Evolutionary conservation across 2,797 vertebrate genomes (phyloP), one percentile per base, ranked within the genome.

Genomic region (Sebastes taczanowskii): DNA sequence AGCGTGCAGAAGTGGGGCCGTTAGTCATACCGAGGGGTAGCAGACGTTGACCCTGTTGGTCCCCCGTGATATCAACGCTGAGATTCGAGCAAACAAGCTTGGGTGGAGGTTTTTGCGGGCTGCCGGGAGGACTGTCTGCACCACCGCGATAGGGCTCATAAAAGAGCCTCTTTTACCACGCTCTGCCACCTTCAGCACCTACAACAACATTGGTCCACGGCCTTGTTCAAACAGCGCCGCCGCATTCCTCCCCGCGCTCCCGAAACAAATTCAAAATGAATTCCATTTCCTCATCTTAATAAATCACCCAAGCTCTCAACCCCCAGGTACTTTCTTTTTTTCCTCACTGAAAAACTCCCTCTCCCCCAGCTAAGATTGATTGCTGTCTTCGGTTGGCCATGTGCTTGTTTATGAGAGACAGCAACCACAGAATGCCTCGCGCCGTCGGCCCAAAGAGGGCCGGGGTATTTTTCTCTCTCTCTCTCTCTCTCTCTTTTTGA

Each of bases 171-270:
- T 89, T 91, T 94, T 91, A 92, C 87, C 86, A 78, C 81, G 81
- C 80, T 89, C 93, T 81, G 91, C 91, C 95, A 92, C 91, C 89
- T 93, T 94, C 96, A 94, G 93, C 94, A 94, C 93, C 91, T 95
- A 92, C 84, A 94, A 93, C 93, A 95, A 94, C 92, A 95, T 77
- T 42, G 75, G 89, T 86, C 87, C 89, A 81, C 82, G 77, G 86
- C 88, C 85, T 87, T 93, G 81, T 95, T 95, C 92, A 91, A 94
- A 92, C 89, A 79, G 80, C 78, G 78, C 82, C 3, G 34, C 90
- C 11, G 34, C 87, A 91, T 92, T 92, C 88, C 86, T 80, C 42
- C 42, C 27, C 23, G 25, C 30, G 22, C 67, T 77, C 74, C 87
- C 46, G 67, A 86, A 89, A 80, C 83, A 81, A 88, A 92, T 82